Base-by-base conservation (phyloP, 2,797 vertebrate genomes). In the Pelochelys cantorii region DNA sequence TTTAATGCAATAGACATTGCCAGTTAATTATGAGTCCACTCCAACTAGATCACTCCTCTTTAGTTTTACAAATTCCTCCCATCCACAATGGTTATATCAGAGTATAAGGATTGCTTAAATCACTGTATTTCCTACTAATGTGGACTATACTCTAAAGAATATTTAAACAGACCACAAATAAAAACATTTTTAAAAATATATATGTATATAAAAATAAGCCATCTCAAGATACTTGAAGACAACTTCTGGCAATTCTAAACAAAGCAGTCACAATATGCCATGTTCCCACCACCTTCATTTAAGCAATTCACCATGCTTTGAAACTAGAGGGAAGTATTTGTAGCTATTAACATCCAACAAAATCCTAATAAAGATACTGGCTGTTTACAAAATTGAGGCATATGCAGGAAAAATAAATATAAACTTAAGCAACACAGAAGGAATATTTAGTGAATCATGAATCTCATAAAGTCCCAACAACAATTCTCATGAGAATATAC, bases 401-500 rank as follows among this genome's bases (percentile, higher is more conserved):
- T 1, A 18, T 42, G 78, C 90, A 91, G 59, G 83, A 92, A 94
- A 96, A 94, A 83, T 59, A 88, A 77, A 79, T 37, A 81, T 2
- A 9, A 53, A 85, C 82, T 62, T 77, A n/a, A 31, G 84, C 22
- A 42, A 84, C 93, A 90, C 65, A 85, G 17, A 88, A 92, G 37
- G 85, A 93, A 86, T 31, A 90, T 23, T 59, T 90, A 77, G 29
- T 57, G 34, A 96, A 83, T 59, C 18, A 27, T 53, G 34, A 92
- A 79, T 78, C 85, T 86, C 56, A 93, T 83, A 83, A 94, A 86
- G 93, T 83, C 74, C 53, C 94, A 86, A 82, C 55, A 79, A 88
- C 54, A 86, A 13, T 96, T 96, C 93, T 94, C 80, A 83, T 29
- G 89, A 93, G 96, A 96, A 77, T 93, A 75, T 77, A 96, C 22